Evolutionary conservation across 2,797 vertebrate genomes (phyloP).

Genomic region (Cyclura pinguis): DNA sequence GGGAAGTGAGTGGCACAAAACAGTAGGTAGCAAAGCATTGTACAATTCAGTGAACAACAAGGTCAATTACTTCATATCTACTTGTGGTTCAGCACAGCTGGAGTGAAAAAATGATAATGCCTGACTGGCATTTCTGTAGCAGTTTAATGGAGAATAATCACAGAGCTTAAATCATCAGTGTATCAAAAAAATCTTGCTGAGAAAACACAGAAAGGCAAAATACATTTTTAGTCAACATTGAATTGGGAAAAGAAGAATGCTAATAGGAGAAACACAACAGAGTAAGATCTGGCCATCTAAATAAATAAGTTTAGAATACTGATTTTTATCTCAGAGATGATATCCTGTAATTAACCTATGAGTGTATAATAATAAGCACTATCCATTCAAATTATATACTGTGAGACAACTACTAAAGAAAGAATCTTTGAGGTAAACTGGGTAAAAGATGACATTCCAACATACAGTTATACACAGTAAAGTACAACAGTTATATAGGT

Average conservation of each 20-base stretch:
- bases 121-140: conserved; percentile 68
- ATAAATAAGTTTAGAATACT: conserved; percentile 13
- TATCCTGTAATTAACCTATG: conserved; percentile 35
- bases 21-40: conserved; percentile 73
- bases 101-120: conserved; percentile 65
- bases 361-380: conserved; percentile 10
- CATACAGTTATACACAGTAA: neutral
- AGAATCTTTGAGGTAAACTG: neutral
- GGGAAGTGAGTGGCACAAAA: conserved; percentile 72
- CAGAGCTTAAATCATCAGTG: conserved; percentile 67
- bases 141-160: conserved; percentile 72
- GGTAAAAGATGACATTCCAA: neutral
- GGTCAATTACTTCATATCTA: conserved; percentile 78
- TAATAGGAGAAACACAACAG: conserved; percentile 5
- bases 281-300: neutral
- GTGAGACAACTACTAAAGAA: neutral
- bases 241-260: conserved; percentile 5
- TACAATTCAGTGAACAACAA: conserved; percentile 74
- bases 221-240: conserved; percentile 49
- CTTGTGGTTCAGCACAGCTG: conserved; percentile 77
- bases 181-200: conserved; percentile 52
- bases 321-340: neutral
- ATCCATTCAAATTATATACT: neutral
- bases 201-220: conserved; percentile 60
- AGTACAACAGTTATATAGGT: neutral